phyloP scores from a whole-genome alignment of 2,888 invertebrate species.

The Drosophila robusta region DNA sequence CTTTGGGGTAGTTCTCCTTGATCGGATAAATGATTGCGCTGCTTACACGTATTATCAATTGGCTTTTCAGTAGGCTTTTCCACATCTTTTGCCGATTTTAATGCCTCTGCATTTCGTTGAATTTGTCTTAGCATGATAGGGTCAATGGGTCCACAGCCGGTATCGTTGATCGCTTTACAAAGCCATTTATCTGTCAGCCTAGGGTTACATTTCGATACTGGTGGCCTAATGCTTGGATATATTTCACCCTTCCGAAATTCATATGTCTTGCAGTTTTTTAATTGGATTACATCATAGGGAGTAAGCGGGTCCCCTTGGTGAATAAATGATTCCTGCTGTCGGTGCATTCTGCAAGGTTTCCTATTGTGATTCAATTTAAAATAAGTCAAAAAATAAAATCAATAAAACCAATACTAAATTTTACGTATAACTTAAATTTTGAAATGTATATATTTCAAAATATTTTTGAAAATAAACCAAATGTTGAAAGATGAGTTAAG shows the following conservation, averaged over 20 bases:
- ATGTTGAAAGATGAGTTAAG: too few species aligned
- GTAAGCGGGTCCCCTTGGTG: not conserved
- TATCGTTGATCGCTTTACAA: conserved; percentile 6
- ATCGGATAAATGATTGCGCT: not conserved
- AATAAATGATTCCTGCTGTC: too few species aligned
- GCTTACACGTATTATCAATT: not conserved
- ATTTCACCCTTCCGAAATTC: conserved; percentile 13
- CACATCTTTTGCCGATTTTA: too few species aligned
- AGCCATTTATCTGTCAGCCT: not conserved
- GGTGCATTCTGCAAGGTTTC: too few species aligned
- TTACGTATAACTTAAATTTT: not conserved
- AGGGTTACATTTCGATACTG: conserved; percentile 16
- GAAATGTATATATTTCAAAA: not conserved
- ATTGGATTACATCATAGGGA: conserved; percentile 21
- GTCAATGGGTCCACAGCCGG: conserved; percentile 1
- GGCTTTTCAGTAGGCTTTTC: too few species aligned
- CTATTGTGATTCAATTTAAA: not conserved
- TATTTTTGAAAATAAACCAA: not conserved
- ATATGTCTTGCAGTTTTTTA: conserved; percentile 21
- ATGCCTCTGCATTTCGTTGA: not conserved
- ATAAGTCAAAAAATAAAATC: not conserved
- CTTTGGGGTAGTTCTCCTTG: not conserved
- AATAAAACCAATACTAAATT: not conserved
- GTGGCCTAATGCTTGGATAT: conserved; percentile 31
- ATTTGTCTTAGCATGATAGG: not conserved